Conservation (phyloP, 2,888 invertebrate species). For the Tholera decimalis region DNA sequence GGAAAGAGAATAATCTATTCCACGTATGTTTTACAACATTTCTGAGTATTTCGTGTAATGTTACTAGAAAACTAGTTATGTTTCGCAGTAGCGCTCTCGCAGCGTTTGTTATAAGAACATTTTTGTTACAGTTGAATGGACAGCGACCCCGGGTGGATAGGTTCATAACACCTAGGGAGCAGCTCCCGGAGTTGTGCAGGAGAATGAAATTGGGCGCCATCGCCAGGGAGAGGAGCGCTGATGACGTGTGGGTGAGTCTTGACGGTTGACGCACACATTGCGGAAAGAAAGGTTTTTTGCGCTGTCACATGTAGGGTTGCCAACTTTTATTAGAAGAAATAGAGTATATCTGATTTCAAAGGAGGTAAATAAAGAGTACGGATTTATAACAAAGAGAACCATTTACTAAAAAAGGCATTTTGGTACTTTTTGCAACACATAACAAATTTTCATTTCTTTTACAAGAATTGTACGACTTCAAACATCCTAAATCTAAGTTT, state of each 20-base stretch:
- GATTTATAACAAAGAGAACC: too few species aligned
- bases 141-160: constrained; percentile 80
- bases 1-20: constrained; percentile 65
- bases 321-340: too few species aligned
- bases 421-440: too few species aligned
- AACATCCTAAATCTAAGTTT: too few species aligned
- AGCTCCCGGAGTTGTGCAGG: constrained; percentile 74
- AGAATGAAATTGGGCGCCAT: constrained; percentile 68
- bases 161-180: constrained; percentile 81
- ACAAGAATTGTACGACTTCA: too few species aligned
- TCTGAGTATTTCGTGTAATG: constrained; percentile 69
- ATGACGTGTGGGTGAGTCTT: constrained; percentile 78
- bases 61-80: constrained; percentile 71
- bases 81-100: constrained; percentile 70
- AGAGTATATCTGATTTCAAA: too few species aligned
- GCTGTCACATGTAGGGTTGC: too few species aligned
- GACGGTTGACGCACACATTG: neutral
- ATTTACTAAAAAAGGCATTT: too few species aligned
- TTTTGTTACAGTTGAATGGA: constrained; percentile 75
- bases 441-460: too few species aligned
- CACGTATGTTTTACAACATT: constrained; percentile 60
- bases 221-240: constrained; percentile 49
- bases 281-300: too few species aligned
- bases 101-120: constrained; percentile 59
- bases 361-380: too few species aligned